phyloP scores from a whole-genome alignment of 2,113 vertebrate species.

The Scytalopus superciliaris region DNA sequence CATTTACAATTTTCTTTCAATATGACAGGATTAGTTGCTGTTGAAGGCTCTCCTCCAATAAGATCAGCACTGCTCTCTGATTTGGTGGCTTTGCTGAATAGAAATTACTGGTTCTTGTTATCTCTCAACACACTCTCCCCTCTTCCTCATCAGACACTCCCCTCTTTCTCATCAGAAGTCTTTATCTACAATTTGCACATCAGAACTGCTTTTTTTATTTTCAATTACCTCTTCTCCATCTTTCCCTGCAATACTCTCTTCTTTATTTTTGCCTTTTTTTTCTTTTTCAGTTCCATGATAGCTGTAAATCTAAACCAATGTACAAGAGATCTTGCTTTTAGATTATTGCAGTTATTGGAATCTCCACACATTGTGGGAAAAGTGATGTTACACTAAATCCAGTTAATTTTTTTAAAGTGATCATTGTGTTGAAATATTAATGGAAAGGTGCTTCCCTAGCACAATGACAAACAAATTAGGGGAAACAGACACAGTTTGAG shows the following conservation, averaged over 20 bases:
- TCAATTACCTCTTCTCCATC: not conserved
- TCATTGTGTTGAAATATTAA: conserved; percentile 16
- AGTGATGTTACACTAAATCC: not conserved
- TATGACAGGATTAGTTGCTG: conserved; percentile 72
- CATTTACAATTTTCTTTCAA: conserved; percentile 74
- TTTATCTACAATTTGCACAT: conserved; percentile 57
- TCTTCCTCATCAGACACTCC: conserved; percentile 38
- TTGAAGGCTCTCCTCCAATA: conserved; percentile 75
- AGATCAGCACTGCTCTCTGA: conserved; percentile 70
- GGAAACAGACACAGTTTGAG: not conserved
- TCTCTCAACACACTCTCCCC: conserved; percentile 29
- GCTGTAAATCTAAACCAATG: not conserved
- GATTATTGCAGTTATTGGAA: not conserved
- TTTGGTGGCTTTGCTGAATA: conserved; percentile 73
- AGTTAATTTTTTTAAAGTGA: not conserved
- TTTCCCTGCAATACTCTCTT: not conserved
- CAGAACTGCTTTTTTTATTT: not conserved
- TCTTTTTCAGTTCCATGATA: not conserved
- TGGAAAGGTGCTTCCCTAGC: not conserved
- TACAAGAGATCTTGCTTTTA: not conserved
- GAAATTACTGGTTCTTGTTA: conserved; percentile 71
- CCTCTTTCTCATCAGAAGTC: conserved; percentile 37
- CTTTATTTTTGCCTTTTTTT: not conserved
- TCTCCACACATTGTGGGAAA: not conserved
- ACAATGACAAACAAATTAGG: not conserved